Evolutionary conservation across 2,797 vertebrate species (phyloP).

Genomic region (Enoplosus armatus): DNA sequence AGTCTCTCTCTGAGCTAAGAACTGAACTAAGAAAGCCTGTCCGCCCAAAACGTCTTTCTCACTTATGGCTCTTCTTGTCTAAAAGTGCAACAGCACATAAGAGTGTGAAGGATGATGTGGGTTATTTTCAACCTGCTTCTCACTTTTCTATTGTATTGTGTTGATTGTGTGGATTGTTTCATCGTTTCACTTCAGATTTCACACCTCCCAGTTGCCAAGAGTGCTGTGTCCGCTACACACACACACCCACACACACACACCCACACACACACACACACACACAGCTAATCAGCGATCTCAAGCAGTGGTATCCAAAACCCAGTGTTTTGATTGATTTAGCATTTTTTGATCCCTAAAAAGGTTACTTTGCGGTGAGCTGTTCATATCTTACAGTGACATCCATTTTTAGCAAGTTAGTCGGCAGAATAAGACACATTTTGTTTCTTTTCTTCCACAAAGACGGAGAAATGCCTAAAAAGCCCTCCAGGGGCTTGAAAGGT

Average conservation of each 20-base stretch:
- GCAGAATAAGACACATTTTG: too few relatives aligned
- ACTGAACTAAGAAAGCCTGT: conserved; percentile 18
- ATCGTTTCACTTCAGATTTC: not conserved
- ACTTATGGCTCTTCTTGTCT: not conserved
- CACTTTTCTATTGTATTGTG: not conserved
- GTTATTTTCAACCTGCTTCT: not conserved
- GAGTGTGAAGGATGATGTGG: not conserved
- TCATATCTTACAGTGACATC: too few relatives aligned
- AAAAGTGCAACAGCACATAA: not conserved
- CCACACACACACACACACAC: too few relatives aligned
- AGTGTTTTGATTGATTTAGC: too few relatives aligned
- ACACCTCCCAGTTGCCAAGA: not conserved
- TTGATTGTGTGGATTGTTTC: conserved; percentile 10
- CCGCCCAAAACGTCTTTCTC: not conserved
- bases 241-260: not conserved
- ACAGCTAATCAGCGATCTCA: not conserved
- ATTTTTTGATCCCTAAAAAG: too few relatives aligned
- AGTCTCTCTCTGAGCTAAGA: conserved; percentile 27
- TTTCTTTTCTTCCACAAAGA: too few relatives aligned
- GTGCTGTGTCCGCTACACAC: too few relatives aligned
- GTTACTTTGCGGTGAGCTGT: too few relatives aligned
- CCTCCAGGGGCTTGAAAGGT: too few relatives aligned
- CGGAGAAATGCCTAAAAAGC: too few relatives aligned
- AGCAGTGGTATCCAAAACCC: too few relatives aligned
- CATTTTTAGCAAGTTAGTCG: too few relatives aligned